phyloP scores from a whole-genome alignment of 2,113 vertebrate species.

The Lagenorhynchus albirostris region DNA sequence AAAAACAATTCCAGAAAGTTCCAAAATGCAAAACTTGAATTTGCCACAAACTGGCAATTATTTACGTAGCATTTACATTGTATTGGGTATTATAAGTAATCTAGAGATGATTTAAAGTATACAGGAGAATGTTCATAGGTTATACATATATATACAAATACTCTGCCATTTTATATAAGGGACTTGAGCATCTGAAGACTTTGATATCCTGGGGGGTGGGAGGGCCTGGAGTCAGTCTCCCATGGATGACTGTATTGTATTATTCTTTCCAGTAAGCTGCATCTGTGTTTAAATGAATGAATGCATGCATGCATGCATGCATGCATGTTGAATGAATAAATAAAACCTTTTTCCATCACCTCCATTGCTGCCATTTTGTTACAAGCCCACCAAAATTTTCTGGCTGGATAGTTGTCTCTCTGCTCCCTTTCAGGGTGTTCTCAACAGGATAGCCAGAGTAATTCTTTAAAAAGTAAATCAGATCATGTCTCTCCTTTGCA shows the following conservation, averaged over 20 bases:
- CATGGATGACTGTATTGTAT: background rate
- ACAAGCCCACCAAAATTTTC: background rate
- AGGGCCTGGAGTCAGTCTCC: background rate
- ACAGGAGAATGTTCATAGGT: background rate
- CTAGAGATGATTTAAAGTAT: background rate
- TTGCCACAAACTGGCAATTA: background rate
- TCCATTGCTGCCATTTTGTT: background rate
- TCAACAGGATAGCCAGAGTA: background rate
- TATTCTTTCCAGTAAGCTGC: background rate
- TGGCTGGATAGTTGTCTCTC: background rate
- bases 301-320: accelerated
- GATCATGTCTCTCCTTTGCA: background rate
- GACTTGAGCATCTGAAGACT: background rate
- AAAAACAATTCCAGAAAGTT: background rate
- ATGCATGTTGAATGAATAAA: background rate
- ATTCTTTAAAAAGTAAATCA: background rate
- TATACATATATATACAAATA: background rate
- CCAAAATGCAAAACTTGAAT: background rate
- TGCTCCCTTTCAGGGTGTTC: background rate
- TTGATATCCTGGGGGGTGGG: background rate
- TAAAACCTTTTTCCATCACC: background rate
- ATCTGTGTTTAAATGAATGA: background rate
- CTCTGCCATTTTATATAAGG: background rate
- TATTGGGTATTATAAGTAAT: background rate
- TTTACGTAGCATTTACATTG: background rate